Evolutionary conservation across 2,888 invertebrate genomes (phyloP).

Genomic region (Lepidocyrtoides sp.): DNA sequence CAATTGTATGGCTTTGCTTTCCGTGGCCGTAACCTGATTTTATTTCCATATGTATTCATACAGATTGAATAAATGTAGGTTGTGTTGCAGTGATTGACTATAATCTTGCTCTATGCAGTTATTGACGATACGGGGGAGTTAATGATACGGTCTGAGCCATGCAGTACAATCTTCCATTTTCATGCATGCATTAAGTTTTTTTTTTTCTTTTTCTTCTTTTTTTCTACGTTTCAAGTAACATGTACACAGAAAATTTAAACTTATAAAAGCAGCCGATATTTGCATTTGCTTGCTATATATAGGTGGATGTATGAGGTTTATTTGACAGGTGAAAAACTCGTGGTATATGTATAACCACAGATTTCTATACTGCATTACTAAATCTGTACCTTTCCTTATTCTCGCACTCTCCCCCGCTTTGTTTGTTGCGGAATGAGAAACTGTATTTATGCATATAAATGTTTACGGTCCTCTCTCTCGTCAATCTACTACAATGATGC

Average conservation of each 20-base stretch:
- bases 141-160: constrained; percentile 51
- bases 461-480: constrained; percentile 44
- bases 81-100: constrained; percentile 78
- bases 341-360: constrained; percentile 2
- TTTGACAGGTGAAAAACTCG: constrained; percentile 64
- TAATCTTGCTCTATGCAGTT: constrained; percentile 69
- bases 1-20: constrained; percentile 53
- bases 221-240: background rate
- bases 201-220: too few relatives aligned
- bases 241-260: background rate
- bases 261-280: constrained; percentile 47
- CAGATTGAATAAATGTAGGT: constrained; percentile 74
- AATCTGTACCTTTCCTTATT: constrained; percentile 4
- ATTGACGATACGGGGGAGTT: constrained; percentile 62
- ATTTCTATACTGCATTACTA: background rate
- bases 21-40: constrained; percentile 77
- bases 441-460: constrained; percentile 31
- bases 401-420: background rate
- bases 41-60: constrained; percentile 48
- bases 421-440: constrained; percentile 29
- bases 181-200: constrained; percentile 42
- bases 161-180: constrained; percentile 21
- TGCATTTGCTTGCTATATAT: constrained; percentile 58
- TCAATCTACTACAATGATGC: background rate
- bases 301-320: constrained; percentile 22